phyloP scores from a whole-genome alignment of 2,113 vertebrate species.

The Regulus satrapa region DNA sequence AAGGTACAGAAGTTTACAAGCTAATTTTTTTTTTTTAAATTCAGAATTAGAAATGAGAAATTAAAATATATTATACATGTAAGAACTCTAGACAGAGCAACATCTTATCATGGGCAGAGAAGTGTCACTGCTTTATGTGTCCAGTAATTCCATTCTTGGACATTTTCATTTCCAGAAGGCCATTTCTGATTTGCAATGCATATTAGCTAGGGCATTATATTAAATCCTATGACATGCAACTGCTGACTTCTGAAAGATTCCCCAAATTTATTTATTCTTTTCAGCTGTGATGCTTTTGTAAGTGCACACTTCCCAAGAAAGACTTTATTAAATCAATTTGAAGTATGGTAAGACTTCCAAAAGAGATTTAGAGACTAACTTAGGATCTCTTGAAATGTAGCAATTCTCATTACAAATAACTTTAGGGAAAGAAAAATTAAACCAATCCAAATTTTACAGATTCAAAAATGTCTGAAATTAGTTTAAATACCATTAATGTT shows the following conservation, averaged over 20 bases:
- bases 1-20: not conserved
- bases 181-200: not conserved
- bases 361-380: conserved; percentile 34
- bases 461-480: conserved; percentile 1
- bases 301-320: not conserved
- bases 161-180: not conserved
- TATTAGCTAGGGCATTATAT: not conserved
- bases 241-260: not conserved
- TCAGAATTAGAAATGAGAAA: not conserved
- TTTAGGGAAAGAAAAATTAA: not conserved
- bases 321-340: not conserved
- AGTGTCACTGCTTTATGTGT: not conserved
- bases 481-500: not conserved
- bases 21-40: not conserved
- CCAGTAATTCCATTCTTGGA: not conserved
- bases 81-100: not conserved
- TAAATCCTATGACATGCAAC: not conserved
- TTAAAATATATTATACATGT: not conserved
- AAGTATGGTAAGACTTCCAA: conserved; percentile 14
- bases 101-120: not conserved
- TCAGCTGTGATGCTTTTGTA: not conserved
- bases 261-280: not conserved
- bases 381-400: conserved; percentile 28
- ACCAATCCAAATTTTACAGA: not conserved
- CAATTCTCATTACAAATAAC: conserved; percentile 19